Evolutionary conservation across 2,888 invertebrate species (phyloP).

Genomic region (Caenorhabditis drosophilae): DNA sequence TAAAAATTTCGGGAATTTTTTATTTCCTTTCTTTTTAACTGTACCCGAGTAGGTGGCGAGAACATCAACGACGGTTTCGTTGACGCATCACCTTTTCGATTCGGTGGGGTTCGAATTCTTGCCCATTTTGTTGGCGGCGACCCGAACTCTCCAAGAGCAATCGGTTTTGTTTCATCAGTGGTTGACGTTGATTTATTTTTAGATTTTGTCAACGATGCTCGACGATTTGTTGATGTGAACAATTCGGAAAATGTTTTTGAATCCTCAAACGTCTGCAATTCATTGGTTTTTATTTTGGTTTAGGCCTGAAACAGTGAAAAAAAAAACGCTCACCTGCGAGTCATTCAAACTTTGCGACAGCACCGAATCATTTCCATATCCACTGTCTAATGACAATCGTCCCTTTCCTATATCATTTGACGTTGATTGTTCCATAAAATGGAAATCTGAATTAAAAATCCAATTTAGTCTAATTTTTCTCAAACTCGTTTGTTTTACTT

Average conservation of each 20-base stretch:
- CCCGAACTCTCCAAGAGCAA: conserved; percentile 8
- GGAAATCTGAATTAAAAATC: too few relatives aligned
- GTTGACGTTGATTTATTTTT: not conserved
- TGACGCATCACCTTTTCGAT: conserved; percentile 7
- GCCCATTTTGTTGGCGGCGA: conserved; percentile 38
- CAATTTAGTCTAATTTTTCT: too few relatives aligned
- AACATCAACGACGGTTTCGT: too few relatives aligned
- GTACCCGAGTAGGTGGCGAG: conserved; percentile 20
- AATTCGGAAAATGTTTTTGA: not conserved
- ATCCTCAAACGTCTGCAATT: not conserved
- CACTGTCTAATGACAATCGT: conserved; percentile 29
- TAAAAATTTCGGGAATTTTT: not conserved
- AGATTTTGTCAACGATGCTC: not conserved
- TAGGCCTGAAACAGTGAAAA: not conserved
- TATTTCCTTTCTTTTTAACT: too few relatives aligned
- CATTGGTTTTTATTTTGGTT: not conserved
- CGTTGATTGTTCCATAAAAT: too few relatives aligned
- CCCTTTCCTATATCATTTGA: too few relatives aligned
- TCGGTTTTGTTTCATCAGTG: not conserved
- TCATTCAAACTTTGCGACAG: conserved; percentile 23
- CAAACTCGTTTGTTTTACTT: too few relatives aligned
- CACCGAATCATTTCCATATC: conserved; percentile 28
- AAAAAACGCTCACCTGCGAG: conserved; percentile 5
- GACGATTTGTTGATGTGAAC: not conserved
- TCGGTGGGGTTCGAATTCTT: conserved; percentile 24